Evolutionary conservation across 2,113 vertebrate species (phyloP).

Genomic region (Paedocypris sp.): DNA sequence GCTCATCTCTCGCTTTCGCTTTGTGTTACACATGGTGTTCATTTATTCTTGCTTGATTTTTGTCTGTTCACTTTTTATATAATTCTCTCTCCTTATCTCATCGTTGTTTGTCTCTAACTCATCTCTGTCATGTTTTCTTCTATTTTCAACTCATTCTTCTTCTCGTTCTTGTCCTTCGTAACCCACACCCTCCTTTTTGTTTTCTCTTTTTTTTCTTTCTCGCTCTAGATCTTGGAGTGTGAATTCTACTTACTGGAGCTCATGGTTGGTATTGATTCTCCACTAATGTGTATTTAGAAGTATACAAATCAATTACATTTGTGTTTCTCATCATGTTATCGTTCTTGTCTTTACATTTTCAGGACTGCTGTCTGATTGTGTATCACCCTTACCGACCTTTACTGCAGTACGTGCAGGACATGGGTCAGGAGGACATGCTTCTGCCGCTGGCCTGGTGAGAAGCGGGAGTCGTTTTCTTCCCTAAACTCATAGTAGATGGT

Average conservation of each 20-base stretch:
- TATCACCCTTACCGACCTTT: constrained; percentile 98
- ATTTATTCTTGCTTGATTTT: too few relatives aligned
- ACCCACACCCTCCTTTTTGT: too few relatives aligned
- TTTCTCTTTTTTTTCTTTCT: too few relatives aligned
- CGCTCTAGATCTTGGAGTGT: constrained; percentile 88
- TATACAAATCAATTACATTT: too few relatives aligned
- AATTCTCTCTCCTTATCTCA: too few relatives aligned
- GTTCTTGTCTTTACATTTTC: constrained; percentile 44
- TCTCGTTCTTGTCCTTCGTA: too few relatives aligned
- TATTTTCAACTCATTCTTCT: too few relatives aligned
- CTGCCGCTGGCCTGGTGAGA: constrained; percentile 90
- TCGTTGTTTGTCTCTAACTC: too few relatives aligned
- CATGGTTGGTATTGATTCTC: constrained; percentile 70
- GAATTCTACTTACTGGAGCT: constrained; percentile 98
- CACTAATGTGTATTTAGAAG: not conserved
- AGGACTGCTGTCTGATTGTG: constrained; percentile 99
- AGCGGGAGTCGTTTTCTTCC: not conserved
- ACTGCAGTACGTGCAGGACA: constrained; percentile 96
- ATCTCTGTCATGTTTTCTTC: too few relatives aligned
- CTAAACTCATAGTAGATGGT: not conserved
- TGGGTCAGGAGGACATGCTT: constrained; percentile 99
- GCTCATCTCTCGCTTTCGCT: not conserved
- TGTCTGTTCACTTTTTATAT: too few relatives aligned
- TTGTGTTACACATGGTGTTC: too few relatives aligned
- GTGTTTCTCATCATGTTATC: not conserved